A percentile compares a stretch with the other conserved stretches of the same genome.
Evolutionary conservation across 1,140 invertebrate genomes (phyloP).

Genomic region (Drosophila miranda): DNA sequence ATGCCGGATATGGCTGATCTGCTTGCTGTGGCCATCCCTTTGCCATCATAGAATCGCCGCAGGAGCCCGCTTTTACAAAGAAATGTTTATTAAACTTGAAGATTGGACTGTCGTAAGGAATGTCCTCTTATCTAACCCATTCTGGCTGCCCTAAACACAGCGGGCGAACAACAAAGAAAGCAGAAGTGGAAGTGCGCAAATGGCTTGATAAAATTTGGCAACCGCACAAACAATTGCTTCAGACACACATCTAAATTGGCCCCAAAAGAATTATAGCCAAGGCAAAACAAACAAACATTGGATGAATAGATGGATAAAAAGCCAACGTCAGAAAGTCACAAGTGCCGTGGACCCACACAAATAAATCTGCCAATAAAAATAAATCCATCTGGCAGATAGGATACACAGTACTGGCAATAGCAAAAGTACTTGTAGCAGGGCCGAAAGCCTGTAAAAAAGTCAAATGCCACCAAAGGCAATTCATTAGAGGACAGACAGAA

Average conservation of each 20-base stretch:
- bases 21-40: background rate
- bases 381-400: conserved; percentile 14
- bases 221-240: conserved; percentile 44
- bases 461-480: conserved; percentile 43
- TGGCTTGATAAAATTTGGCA: conserved; percentile 51
- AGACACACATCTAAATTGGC: conserved; percentile 51
- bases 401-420: too few species aligned
- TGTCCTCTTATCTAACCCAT: background rate
- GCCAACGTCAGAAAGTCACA: conserved; percentile 58
- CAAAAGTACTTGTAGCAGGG: conserved; percentile 10
- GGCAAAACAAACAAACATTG: conserved; percentile 37
- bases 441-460: conserved; percentile 25
- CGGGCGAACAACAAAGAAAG: too few species aligned
- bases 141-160: background rate
- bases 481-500: conserved; percentile 43
- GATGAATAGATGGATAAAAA: conserved; percentile 32
- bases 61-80: too few species aligned
- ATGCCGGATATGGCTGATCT: conserved; percentile 5
- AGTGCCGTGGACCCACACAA: conserved; percentile 10
- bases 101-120: too few species aligned
- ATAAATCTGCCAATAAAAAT: conserved; percentile 57
- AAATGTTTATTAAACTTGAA: too few species aligned
- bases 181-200: conserved; percentile 33
- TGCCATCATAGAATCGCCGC: too few species aligned
- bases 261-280: conserved; percentile 49